Evolutionary conservation across 1,140 invertebrate genomes (phyloP).

Genomic region (Eupeodes corollae): DNA sequence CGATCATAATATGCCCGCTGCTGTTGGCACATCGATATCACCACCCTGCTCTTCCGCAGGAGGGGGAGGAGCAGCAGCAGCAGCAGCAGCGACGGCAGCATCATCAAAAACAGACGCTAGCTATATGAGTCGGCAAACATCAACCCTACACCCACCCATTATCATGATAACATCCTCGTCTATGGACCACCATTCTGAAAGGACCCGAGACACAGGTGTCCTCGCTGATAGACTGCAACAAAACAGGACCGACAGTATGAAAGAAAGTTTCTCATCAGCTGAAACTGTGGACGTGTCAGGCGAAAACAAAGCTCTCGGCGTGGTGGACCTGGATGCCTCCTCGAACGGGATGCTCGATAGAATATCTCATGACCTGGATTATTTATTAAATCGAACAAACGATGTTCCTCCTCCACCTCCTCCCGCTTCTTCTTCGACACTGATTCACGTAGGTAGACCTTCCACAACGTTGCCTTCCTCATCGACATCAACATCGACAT

Average conservation of each 20-base stretch:
- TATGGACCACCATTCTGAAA: not conserved
- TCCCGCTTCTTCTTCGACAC: not conserved
- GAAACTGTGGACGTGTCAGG: not conserved
- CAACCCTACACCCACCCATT: not conserved
- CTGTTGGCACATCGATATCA: slow-evolving; percentile 12
- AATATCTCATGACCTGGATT: slow-evolving; percentile 63
- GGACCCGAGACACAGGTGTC: not conserved
- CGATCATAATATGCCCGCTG: slow-evolving; percentile 25
- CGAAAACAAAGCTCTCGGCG: not conserved
- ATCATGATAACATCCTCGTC: not conserved
- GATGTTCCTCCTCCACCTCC: slow-evolving; percentile 8
- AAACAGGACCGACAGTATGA: no score
- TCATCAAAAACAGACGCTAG: slow-evolving; percentile 14
- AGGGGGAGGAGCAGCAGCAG: not conserved
- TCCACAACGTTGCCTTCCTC: not conserved
- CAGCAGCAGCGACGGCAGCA: slow-evolving; percentile 6
- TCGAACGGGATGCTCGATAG: slow-evolving; percentile 50
- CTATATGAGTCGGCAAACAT: not conserved
- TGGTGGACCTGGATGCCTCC: not conserved
- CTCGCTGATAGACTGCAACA: no score
- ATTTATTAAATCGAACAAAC: slow-evolving; percentile 52
- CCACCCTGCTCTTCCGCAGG: not conserved
- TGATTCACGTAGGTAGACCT: not conserved
- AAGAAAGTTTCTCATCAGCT: not conserved
- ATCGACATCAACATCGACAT: not conserved